phyloP scores from a whole-genome alignment of 2,888 invertebrate genomes.

The Cyclophora punctaria region DNA sequence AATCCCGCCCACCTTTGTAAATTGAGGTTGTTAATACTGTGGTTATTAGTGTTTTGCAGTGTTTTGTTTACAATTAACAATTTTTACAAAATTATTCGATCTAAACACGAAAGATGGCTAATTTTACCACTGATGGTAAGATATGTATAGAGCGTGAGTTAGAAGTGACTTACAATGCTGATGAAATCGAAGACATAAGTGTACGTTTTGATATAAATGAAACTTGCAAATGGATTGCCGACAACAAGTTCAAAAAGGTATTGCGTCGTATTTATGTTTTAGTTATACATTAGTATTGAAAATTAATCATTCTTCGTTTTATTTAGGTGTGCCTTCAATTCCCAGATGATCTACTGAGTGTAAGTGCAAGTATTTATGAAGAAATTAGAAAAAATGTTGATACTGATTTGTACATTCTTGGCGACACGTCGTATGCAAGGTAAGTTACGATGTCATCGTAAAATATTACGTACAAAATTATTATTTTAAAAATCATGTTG shows the following conservation, averaged over 20 bases:
- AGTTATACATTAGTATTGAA: neutral
- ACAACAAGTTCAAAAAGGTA: constrained; percentile 80
- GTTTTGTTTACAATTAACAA: neutral
- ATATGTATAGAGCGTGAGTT: constrained; percentile 70
- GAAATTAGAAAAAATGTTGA: constrained; percentile 61
- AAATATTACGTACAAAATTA: too few species aligned
- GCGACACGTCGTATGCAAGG: constrained; percentile 94
- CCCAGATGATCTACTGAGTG: constrained; percentile 85
- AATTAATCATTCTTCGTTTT: neutral
- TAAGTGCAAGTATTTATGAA: constrained; percentile 80
- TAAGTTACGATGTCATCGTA: constrained; percentile 19
- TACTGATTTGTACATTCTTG: constrained; percentile 84
- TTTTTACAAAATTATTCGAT: neutral
- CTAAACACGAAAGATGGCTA: constrained; percentile 38
- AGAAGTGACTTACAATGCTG: constrained; percentile 26
- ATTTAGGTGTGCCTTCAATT: constrained; percentile 91
- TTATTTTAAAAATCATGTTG: too few species aligned
- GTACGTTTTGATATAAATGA: constrained; percentile 74
- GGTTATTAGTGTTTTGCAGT: too few species aligned
- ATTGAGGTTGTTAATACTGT: too few species aligned
- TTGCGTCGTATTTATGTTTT: neutral
- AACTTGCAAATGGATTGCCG: constrained; percentile 81
- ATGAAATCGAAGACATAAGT: constrained; percentile 43
- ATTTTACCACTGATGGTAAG: constrained; percentile 71
- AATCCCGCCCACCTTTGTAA: too few species aligned